Percentiles rank a stretch among this genome's conserved stretches.
Evolutionary conservation across 2,888 invertebrate genomes (phyloP).

Genomic region (Fragum sueziense): DNA sequence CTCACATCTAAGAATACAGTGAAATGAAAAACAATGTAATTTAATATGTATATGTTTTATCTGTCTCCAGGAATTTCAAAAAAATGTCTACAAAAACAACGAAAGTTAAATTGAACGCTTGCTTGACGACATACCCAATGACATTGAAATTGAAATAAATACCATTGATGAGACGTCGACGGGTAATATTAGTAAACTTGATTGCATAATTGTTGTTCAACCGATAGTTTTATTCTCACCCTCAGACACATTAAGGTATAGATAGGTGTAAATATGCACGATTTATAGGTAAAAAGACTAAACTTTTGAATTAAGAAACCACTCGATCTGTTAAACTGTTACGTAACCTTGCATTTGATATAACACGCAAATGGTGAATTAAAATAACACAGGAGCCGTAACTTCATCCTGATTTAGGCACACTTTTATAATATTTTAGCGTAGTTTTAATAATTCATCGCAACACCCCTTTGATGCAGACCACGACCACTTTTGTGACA

Average conservation of each 20-base stretch:
- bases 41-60: no score
- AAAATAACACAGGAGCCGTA: background rate
- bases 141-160: background rate
- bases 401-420: no score
- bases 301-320: background rate
- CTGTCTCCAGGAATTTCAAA: no score
- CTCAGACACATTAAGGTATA: background rate
- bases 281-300: background rate
- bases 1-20: no score
- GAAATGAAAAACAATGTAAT: no score
- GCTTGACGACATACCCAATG: background rate
- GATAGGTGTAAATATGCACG: background rate
- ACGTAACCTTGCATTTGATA: background rate
- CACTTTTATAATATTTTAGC: no score
- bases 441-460: no score
- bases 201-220: background rate
- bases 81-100: no score
- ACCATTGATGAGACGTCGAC: background rate
- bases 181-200: background rate
- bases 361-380: background rate
- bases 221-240: background rate
- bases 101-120: no score
- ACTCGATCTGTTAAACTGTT: constrained; percentile 10
- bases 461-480: no score
- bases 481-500: no score